These are phyloP conservation scores for Trachelus troglodyta DNA, from an alignment of 2,888 invertebrate genomes.

Conservation along the genomic window DNA sequence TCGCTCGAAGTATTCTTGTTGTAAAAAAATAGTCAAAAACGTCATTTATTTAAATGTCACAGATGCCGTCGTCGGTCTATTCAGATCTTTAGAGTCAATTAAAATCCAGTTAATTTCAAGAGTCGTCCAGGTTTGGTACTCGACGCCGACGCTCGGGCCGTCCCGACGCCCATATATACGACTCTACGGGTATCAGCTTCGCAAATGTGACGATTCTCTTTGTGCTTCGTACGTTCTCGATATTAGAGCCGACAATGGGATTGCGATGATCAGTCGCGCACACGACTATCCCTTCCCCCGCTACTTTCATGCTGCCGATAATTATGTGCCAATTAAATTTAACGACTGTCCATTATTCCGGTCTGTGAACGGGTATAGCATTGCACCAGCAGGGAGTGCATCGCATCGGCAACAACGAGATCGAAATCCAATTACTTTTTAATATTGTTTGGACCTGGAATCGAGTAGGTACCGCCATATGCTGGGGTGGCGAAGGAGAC, in stretches of 20 bases:
- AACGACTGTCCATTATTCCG: slow-evolving; percentile 59
- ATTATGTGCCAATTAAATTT: slow-evolving; percentile 63
- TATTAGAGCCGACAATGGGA: slow-evolving; percentile 49
- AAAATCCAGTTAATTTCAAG: not conserved
- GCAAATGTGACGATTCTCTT: slow-evolving; percentile 13
- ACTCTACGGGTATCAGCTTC: not conserved
- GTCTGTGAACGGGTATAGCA: slow-evolving; percentile 36
- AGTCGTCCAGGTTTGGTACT: not conserved
- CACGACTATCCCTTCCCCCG: slow-evolving; percentile 20
- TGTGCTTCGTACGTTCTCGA: slow-evolving; percentile 33
- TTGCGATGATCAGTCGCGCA: slow-evolving; percentile 41
- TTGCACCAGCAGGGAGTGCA: slow-evolving; percentile 26
- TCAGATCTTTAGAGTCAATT: not conserved
- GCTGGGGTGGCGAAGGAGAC: slow-evolving; percentile 33
- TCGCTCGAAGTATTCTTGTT: not conserved
- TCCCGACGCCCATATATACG: not conserved
- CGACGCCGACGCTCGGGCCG: not conserved
- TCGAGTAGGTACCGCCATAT: slow-evolving; percentile 32
- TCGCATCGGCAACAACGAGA: slow-evolving; percentile 36
- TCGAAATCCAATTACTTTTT: slow-evolving; percentile 60
- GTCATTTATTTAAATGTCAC: not conserved
- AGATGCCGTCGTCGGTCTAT: not conserved
- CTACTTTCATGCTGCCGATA: slow-evolving; percentile 38
- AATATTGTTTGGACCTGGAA: slow-evolving; percentile 48
- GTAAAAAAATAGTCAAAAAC: not conserved